Evolutionary conservation across 2,113 vertebrate species (phyloP).

Genomic region (Climacteris rufus): DNA sequence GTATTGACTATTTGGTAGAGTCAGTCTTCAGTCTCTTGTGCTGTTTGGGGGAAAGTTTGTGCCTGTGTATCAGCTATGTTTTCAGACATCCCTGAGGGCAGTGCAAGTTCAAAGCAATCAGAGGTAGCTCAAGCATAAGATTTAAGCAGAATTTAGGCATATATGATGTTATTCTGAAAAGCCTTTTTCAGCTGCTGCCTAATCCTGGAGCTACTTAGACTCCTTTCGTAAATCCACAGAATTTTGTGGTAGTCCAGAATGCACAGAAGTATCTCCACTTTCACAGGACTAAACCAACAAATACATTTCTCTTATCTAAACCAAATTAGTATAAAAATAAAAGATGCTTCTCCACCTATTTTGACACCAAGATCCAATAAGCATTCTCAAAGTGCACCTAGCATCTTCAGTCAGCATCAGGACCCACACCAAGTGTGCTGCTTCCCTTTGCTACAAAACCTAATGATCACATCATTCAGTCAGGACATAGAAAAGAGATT

Average conservation of each 20-base stretch:
- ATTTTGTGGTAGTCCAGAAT: neutral
- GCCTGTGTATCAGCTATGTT: neutral
- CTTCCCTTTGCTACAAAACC: neutral
- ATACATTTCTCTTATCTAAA: neutral
- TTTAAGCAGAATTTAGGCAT: neutral
- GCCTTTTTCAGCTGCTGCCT: neutral
- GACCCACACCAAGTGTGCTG: neutral
- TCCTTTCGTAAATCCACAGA: neutral
- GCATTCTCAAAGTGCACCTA: neutral
- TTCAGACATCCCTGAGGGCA: neutral
- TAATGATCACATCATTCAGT: neutral
- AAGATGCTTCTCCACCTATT: neutral
- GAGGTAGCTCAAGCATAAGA: neutral
- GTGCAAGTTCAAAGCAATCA: neutral
- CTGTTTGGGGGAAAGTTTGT: neutral
- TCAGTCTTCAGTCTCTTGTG: neutral
- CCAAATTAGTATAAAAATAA: neutral
- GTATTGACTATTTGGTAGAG: neutral
- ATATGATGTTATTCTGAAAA: neutral
- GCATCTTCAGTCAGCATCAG: neutral
- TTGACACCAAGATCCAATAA: neutral
- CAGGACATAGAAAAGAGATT: neutral
- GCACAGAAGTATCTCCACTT: neutral
- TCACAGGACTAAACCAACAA: neutral
- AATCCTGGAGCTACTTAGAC: neutral